phyloP scores from a whole-genome alignment of 2,888 invertebrate species.

The Chymomyza fuscimana region DNA sequence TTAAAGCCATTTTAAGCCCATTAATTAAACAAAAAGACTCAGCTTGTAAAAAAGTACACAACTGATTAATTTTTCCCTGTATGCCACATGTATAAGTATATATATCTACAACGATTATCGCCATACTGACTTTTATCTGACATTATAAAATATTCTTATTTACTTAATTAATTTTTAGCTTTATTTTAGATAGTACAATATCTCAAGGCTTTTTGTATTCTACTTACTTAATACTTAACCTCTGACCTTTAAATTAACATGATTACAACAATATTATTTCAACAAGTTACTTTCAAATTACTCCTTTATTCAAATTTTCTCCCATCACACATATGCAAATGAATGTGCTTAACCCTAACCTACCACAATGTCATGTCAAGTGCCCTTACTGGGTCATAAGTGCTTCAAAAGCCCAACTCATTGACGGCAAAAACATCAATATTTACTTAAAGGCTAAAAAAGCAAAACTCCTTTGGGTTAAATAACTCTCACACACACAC shows the following conservation, averaged over 20 bases:
- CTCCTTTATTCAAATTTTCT: background rate
- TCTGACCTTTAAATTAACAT: background rate
- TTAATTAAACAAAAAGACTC: too few relatives aligned
- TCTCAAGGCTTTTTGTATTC: background rate
- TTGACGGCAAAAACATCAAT: background rate
- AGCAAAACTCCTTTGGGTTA: background rate
- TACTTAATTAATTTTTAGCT: too few relatives aligned
- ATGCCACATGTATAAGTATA: too few relatives aligned
- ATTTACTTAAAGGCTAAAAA: background rate
- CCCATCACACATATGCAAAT: background rate
- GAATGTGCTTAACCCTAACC: conserved; percentile 2
- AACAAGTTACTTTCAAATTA: background rate
- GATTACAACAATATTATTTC: background rate
- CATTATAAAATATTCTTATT: too few relatives aligned
- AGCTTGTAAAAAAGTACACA: too few relatives aligned
- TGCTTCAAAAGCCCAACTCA: too few relatives aligned
- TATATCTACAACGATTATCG: too few relatives aligned
- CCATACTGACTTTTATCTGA: too few relatives aligned
- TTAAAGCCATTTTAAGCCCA: too few relatives aligned
- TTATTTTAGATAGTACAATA: too few relatives aligned
- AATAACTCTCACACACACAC: background rate
- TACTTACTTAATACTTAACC: background rate
- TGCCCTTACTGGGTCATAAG: background rate
- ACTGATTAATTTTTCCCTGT: too few relatives aligned
- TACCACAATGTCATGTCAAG: background rate